Evolutionary conservation across 2,888 invertebrate genomes (phyloP), one percentile per base, ranked within the genome.

Genomic region (Eilema griseolum): DNA sequence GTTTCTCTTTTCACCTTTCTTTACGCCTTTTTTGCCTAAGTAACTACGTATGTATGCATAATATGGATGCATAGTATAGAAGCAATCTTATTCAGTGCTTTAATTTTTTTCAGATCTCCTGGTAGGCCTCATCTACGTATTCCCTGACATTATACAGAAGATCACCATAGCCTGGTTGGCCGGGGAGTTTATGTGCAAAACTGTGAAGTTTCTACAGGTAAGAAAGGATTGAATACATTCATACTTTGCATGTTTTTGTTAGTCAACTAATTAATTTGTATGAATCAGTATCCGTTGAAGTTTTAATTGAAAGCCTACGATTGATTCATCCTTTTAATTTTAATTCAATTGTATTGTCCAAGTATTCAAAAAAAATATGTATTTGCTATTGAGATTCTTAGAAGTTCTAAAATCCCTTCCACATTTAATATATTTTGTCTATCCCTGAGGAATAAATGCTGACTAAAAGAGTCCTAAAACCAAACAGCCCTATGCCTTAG

Each of bases 111-210:
- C 96, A 98, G 98, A 99, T 96, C 95, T 99, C 66, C 97, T 97
- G 77, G 98, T 99, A 70, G 98, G 98, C 23, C 92, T 99, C 70
- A 97, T 98, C 86, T 98, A 97, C 90, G 98, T 99, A 52, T 96
- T 98, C 76, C 98, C 98, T 16, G 99, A 99, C 86, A 98, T 99
- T 74, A 96, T 98, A 70, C 98, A 98, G 97, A 97, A 98, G 86
- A 97, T 98, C 74, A 98, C 98, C 3, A 97, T 99, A 70, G 97
- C 97, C 3, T 99, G 98, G 98, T 96, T 98, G 79, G 98, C 98
- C 0, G 98, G 98, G 4, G 98, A 98, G 89, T 93, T 97, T 65
- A 98, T 98, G 86, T 99, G 98, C 95, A 99, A 98, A 92, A 90
- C 98, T 75, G 97, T 98, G 76, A 97, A 97, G 84, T 99, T 98